These are phyloP conservation scores for Zygogramma bicolorata DNA, from an alignment of 2,888 invertebrate species.

Conservation along the genomic window DNA sequence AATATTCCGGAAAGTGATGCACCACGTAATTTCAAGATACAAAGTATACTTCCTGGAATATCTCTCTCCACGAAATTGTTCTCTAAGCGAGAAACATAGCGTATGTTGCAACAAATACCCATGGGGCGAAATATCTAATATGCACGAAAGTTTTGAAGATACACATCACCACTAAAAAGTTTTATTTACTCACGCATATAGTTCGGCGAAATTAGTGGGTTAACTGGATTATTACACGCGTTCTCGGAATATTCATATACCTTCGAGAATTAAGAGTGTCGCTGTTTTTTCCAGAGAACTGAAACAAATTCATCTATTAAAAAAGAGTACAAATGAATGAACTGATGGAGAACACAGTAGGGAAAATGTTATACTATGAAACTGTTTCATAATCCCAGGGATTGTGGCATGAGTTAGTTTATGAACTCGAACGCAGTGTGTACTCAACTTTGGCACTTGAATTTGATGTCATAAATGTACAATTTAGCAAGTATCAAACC, in stretches of 20 bases:
- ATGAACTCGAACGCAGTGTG: too few relatives aligned
- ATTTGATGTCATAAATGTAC: too few relatives aligned
- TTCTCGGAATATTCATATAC: background rate
- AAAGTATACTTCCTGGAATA: background rate
- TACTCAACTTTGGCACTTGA: too few relatives aligned
- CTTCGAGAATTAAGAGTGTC: background rate
- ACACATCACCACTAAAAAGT: background rate
- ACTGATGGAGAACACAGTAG: too few relatives aligned
- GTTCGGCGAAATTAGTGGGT: background rate
- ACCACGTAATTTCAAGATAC: background rate
- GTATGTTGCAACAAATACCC: background rate
- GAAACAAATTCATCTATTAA: too few relatives aligned
- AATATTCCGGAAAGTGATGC: too few relatives aligned
- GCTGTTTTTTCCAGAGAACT: too few relatives aligned
- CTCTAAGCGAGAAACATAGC: background rate
- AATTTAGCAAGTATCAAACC: too few relatives aligned
- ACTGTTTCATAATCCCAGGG: too few relatives aligned
- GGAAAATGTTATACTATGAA: too few relatives aligned
- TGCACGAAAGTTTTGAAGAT: background rate
- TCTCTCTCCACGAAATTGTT: background rate
- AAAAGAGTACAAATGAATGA: too few relatives aligned
- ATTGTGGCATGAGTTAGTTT: too few relatives aligned
- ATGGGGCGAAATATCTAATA: background rate
- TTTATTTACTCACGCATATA: background rate
- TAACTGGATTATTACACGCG: slow-evolving; percentile 9